Percentiles rank a stretch among this genome's conserved stretches.
These are phyloP conservation scores for Riparia riparia DNA, from an alignment of 2,113 vertebrate genomes.

Conservation along the genomic window DNA sequence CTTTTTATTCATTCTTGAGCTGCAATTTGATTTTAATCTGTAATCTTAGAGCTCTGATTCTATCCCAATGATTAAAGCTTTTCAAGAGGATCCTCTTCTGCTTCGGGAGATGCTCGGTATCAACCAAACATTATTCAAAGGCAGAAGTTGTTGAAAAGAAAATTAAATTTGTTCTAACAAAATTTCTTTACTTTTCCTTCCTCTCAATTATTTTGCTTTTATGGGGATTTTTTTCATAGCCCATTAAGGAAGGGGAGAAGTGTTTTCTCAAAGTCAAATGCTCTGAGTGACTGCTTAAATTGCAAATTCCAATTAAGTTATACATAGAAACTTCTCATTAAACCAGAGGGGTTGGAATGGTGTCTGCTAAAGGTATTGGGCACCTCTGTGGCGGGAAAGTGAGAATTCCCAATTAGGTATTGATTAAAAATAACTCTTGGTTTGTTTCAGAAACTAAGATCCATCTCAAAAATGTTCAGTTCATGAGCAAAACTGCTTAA, in stretches of 20 bases:
- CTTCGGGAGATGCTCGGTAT: background rate
- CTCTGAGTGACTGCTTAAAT: background rate
- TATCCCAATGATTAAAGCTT: background rate
- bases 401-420: background rate
- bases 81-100: background rate
- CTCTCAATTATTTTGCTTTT: background rate
- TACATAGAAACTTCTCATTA: background rate
- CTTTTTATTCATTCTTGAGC: background rate
- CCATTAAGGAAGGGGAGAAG: background rate
- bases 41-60: background rate
- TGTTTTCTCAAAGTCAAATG: background rate
- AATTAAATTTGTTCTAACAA: background rate
- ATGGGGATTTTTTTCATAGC: background rate
- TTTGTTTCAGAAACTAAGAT: background rate
- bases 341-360: background rate
- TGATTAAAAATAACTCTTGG: background rate
- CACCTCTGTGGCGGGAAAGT: background rate
- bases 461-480: background rate
- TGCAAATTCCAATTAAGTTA: background rate
- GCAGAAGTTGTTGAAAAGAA: background rate
- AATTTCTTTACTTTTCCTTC: background rate
- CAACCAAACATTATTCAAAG: background rate
- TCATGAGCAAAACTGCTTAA: background rate
- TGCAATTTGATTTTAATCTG: background rate
- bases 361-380: background rate